Evolutionary conservation across 2,113 vertebrate genomes (phyloP).

Genomic region (Lampris megalopsis): DNA sequence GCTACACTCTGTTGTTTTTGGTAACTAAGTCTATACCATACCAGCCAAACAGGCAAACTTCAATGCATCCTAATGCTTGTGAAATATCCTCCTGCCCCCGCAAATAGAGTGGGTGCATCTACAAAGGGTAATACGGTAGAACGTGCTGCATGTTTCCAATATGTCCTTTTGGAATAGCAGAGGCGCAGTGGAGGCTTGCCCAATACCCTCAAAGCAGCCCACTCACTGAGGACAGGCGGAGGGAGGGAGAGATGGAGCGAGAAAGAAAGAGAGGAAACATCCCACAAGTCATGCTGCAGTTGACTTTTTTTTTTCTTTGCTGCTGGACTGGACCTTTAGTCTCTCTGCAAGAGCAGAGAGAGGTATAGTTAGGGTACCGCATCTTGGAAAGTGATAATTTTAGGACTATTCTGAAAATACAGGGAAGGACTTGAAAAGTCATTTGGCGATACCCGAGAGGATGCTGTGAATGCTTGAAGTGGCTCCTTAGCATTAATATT

Average conservation of each 20-base stretch:
- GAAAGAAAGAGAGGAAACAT: constrained; percentile 47
- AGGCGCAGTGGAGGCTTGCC: constrained; percentile 82
- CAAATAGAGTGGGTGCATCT: constrained; percentile 82
- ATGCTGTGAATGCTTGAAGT: constrained; percentile 44
- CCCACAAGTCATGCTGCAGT: constrained; percentile 64
- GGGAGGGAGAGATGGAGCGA: constrained; percentile 42
- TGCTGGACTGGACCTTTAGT: constrained; percentile 38
- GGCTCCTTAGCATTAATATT: constrained; percentile 18
- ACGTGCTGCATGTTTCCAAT: constrained; percentile 82
- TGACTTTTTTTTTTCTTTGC: constrained; percentile 51
- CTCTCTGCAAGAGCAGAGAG: constrained; percentile 25
- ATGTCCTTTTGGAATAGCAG: constrained; percentile 82
- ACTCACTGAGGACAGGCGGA: constrained; percentile 60
- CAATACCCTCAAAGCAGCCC: constrained; percentile 80
- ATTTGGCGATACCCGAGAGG: not conserved
- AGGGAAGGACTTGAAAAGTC: not conserved
- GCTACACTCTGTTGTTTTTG: constrained; percentile 49
- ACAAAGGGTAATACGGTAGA: constrained; percentile 90
- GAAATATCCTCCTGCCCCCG: constrained; percentile 66
- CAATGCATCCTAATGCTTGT: constrained; percentile 64
- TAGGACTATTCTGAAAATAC: not conserved
- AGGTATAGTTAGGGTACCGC: not conserved
- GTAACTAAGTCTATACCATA: constrained; percentile 67
- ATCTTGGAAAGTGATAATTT: not conserved
- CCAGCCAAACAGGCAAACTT: constrained; percentile 48